Conservation (phyloP, 1,140 invertebrate species). For the Saccostrea glomerata region DNA sequence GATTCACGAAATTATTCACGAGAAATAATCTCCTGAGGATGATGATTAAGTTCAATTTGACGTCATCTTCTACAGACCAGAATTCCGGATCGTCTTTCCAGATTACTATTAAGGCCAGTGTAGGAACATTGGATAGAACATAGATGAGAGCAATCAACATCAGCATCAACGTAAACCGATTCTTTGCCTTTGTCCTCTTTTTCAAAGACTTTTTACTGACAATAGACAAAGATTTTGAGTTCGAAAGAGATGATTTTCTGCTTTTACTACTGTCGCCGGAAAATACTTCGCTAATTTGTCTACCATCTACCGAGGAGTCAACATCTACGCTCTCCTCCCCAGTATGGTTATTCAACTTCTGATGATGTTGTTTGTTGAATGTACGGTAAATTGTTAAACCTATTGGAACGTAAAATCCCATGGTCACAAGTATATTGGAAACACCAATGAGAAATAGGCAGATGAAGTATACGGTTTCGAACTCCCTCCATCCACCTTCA, state of each 20-base stretch:
- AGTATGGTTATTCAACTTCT: background rate
- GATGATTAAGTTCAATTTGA: slow-evolving; percentile 11
- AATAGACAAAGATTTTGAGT: background rate
- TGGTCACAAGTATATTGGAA: background rate
- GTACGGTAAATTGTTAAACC: slow-evolving; percentile 25
- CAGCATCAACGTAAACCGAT: slow-evolving; percentile 35
- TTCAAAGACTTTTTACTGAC: background rate
- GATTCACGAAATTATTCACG: slow-evolving; percentile 48
- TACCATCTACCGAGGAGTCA: background rate
- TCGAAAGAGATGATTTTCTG: background rate
- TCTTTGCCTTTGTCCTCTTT: slow-evolving; percentile 13
- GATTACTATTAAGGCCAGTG: background rate
- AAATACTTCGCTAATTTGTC: slow-evolving; percentile 11
- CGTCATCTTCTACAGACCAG: background rate
- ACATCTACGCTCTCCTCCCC: background rate
- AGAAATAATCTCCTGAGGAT: slow-evolving; percentile 33
- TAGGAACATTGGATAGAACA: background rate
- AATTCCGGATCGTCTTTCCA: slow-evolving; percentile 7
- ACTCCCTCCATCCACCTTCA: background rate
- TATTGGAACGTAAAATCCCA: slow-evolving; percentile 19
- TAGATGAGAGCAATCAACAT: slow-evolving; percentile 16
- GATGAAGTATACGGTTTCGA: slow-evolving; percentile 13
- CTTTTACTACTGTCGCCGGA: background rate
- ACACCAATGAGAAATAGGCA: background rate
- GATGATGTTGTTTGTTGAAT: background rate